Percentiles rank a stretch among this genome's conserved stretches.
Evolutionary conservation across 1,140 invertebrate genomes (phyloP).

Genomic region (Pseudomyrmex concolor): DNA sequence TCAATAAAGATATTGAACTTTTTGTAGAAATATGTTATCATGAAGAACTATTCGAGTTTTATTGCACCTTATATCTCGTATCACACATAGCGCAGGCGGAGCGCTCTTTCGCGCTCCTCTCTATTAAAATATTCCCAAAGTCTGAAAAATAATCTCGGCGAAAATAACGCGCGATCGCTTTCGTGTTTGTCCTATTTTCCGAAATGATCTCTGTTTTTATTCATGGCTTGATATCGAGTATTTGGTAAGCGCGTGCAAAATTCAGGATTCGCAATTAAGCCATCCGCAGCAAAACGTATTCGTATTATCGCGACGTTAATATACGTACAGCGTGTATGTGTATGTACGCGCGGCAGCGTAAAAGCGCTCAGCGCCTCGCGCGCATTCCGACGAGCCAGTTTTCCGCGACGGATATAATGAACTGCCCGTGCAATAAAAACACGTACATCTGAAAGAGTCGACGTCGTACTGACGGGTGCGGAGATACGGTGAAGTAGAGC

Average conservation of each 20-base stretch:
- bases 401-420: conserved; percentile 45
- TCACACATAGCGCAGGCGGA: background rate
- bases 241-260: conserved; percentile 11
- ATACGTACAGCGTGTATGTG: background rate
- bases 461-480: background rate
- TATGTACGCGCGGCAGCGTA: background rate
- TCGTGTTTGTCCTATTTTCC: conserved; percentile 21
- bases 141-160: conserved; percentile 14
- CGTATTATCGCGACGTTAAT: conserved; percentile 26
- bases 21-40: too few relatives aligned
- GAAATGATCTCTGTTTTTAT: conserved; percentile 48
- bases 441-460: conserved; percentile 29
- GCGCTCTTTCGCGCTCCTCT: background rate
- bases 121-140: conserved; percentile 33
- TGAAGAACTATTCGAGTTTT: background rate
- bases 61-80: background rate
- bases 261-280: conserved; percentile 37
- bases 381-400: conserved; percentile 32
- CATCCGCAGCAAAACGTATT: conserved; percentile 24
- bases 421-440: conserved; percentile 44
- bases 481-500: conserved; percentile 17
- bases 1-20: too few relatives aligned
- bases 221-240: conserved; percentile 11
- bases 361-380: background rate
- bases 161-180: conserved; percentile 35